Evolutionary conservation across 1,140 invertebrate species (phyloP), one percentile per base, ranked within the genome.

Genomic region (Drosophila santomea): DNA sequence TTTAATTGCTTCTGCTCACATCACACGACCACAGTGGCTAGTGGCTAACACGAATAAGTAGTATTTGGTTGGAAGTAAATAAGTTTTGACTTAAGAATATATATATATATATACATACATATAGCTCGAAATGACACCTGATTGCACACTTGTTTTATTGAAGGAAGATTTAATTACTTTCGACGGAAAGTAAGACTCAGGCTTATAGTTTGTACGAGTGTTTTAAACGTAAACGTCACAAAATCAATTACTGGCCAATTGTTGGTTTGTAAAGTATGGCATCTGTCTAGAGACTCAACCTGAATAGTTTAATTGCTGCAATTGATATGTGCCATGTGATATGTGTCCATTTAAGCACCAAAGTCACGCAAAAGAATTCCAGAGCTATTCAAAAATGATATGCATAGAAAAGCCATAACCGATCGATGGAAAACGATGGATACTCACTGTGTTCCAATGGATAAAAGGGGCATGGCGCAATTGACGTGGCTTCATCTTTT

Each of bases 1-100:
- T 89, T 89, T 89, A 89, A 89, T 89, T 89, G 84, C 84, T 89
- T 89, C 74, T 89, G 74, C 84, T 75, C 63, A 73, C 36, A 71
- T 58, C 83, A 72, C 72, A 86, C 45, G 51, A 20, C 51, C 44
- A 51, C 48, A 64, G 73, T 76, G 41, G 15, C 36, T 10, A 59
- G 52, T 54, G 32, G 6, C 47, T 58, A 64, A 14, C 47, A 20
- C 36, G 25, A 60, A 45, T 3, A 1, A 20, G 3, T 12, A 3
- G 8, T 44, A 25, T 25, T 0, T 25, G 25, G 25, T 25, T 4
- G 25, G 25, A 25, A 25, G 25, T 4, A 25, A 5, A 25, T 4
- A 25, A 25, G 25, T 4, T 25, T 25, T 25, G 25, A 25, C n/a
- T n/a, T n/a, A n/a, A n/a, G n/a, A n/a, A n/a, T n/a, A n/a, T n/a